Conservation (phyloP, 2,888 invertebrate genomes). For the Scrobipalpa costella region DNA sequence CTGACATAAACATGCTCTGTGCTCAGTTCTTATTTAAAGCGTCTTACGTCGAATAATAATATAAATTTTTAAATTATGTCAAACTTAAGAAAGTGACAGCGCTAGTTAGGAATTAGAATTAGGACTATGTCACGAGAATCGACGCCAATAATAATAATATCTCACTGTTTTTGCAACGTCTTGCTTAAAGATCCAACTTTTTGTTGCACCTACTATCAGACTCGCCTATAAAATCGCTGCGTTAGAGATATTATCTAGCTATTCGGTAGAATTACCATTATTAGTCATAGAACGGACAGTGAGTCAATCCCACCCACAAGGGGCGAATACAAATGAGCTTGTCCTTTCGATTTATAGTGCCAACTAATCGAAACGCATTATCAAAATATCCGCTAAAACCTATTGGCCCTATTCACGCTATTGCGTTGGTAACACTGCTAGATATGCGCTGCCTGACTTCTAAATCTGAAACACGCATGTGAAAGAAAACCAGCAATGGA, state of each 20-base stretch:
- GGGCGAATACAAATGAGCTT: conserved; percentile 48
- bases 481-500: not conserved
- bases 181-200: no score
- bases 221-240: not conserved
- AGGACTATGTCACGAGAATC: no score
- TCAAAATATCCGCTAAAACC: conserved; percentile 42
- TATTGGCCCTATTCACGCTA: not conserved
- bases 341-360: conserved; percentile 45
- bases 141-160: no score
- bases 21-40: no score
- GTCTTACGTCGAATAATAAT: no score
- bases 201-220: no score
- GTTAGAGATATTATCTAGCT: not conserved
- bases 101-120: no score
- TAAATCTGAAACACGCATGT: not conserved
- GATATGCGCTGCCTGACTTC: not conserved
- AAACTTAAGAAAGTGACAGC: no score
- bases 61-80: no score
- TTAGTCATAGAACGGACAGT: not conserved
- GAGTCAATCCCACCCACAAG: conserved; percentile 33
- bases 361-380: conserved; percentile 45
- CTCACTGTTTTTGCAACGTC: no score
- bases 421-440: not conserved
- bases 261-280: not conserved
- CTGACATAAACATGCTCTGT: no score